These are phyloP conservation scores for Cyclura pinguis DNA, from an alignment of 2,797 vertebrate species.

Conservation along the genomic window DNA sequence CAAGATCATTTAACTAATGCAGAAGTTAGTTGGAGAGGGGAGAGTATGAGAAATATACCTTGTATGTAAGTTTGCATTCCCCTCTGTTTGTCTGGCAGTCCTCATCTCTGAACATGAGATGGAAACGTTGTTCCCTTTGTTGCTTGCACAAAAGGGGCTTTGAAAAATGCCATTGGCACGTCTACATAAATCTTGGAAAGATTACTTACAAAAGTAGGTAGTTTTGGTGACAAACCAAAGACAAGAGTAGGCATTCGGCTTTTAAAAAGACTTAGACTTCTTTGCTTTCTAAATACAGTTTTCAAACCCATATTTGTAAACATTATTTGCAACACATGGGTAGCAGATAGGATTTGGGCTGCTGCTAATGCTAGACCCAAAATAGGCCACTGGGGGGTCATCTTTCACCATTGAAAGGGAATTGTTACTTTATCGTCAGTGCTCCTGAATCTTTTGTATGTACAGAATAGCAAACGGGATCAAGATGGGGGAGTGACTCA, in stretches of 20 bases:
- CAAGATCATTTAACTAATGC: neutral
- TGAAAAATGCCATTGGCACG: neutral
- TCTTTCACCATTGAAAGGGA: neutral
- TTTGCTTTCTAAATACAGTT: constrained; percentile 17
- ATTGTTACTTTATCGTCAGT: neutral
- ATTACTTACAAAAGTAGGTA: neutral
- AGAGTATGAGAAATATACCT: neutral
- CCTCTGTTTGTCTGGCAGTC: neutral
- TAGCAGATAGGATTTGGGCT: neutral
- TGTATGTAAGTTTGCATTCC: neutral
- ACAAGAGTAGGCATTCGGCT: neutral
- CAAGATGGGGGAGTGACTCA: neutral
- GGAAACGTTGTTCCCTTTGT: neutral
- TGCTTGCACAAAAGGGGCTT: neutral
- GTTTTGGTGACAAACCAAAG: neutral
- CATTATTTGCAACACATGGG: neutral
- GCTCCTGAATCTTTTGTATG: no score
- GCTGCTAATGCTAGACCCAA: neutral
- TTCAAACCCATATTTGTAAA: neutral
- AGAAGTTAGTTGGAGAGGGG: neutral
- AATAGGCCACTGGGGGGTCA: neutral
- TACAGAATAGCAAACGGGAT: no score
- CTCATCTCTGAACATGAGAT: neutral
- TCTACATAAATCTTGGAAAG: neutral
- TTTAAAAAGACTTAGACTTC: neutral